Evolutionary conservation across 2,888 invertebrate genomes (phyloP).

Genomic region (Oligia fasciuncula): DNA sequence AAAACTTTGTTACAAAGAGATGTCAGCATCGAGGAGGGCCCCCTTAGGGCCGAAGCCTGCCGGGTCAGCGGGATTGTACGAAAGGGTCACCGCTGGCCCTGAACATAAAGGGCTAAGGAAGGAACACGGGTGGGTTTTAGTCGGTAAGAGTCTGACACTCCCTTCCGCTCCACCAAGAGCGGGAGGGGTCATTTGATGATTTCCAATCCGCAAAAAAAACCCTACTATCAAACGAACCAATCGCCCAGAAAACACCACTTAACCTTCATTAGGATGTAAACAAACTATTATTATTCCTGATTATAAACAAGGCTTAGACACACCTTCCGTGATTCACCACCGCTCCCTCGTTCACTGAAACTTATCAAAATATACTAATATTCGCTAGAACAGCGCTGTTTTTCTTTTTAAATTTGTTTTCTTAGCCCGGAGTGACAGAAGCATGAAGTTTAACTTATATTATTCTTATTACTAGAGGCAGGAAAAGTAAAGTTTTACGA

Average conservation of each 20-base stretch:
- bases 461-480: conserved; percentile 18
- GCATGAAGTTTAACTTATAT: conserved; percentile 30
- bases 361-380: conserved; percentile 70
- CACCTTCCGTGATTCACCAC: conserved; percentile 51
- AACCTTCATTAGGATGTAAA: conserved; percentile 27
- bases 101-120: too few species aligned
- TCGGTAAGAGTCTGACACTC: too few species aligned
- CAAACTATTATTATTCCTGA: conserved; percentile 32
- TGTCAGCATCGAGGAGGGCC: too few species aligned
- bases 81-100: too few species aligned
- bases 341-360: conserved; percentile 49
- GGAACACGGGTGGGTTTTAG: too few species aligned
- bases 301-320: conserved; percentile 38
- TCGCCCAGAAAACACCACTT: not conserved
- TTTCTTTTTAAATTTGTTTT: conserved; percentile 55
- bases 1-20: too few species aligned
- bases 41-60: too few species aligned
- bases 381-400: conserved; percentile 43
- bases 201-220: too few species aligned
- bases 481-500: conserved; percentile 48
- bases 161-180: too few species aligned
- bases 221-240: not conserved
- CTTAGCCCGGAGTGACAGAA: conserved; percentile 25
- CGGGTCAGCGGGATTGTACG: too few species aligned
- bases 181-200: too few species aligned